Evolutionary conservation across 2,797 vertebrate genomes (phyloP).

Genomic region (Orientallactaga sibirica): DNA sequence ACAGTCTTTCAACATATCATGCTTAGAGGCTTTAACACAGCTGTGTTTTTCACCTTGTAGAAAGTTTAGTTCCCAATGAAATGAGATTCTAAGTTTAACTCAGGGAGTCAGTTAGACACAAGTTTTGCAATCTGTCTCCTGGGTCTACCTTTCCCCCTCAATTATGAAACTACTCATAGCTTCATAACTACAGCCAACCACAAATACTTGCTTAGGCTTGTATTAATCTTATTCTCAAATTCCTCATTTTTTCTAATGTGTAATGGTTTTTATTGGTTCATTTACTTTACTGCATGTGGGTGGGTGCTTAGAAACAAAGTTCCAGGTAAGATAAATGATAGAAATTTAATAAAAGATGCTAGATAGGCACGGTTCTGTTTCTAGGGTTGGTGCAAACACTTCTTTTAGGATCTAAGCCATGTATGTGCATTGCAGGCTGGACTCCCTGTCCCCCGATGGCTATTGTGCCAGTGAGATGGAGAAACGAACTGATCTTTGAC

Average conservation of each 20-base stretch:
- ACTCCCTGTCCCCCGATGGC: neutral
- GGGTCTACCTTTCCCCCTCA: neutral
- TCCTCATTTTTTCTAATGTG: neutral
- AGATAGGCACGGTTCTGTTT: neutral
- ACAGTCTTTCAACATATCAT: neutral
- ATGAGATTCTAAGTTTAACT: neutral
- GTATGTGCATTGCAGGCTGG: neutral
- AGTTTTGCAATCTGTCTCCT: neutral
- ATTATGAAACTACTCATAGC: neutral
- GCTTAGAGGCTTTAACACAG: neutral
- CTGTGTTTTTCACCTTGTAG: neutral
- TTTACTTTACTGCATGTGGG: conserved; percentile 12
- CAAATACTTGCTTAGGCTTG: neutral
- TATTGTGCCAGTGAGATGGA: neutral
- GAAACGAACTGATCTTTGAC: neutral
- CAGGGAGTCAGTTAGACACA: neutral
- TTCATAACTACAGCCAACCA: neutral
- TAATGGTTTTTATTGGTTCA: neutral
- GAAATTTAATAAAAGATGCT: neutral
- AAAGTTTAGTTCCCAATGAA: conserved; percentile 24
- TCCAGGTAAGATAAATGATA: neutral
- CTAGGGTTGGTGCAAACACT: neutral
- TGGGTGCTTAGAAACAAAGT: neutral
- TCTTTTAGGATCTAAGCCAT: neutral
- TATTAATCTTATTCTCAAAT: neutral